These are phyloP conservation scores for Bettongia penicillata DNA, from an alignment of 2,113 vertebrate species.

Conservation along the genomic window DNA sequence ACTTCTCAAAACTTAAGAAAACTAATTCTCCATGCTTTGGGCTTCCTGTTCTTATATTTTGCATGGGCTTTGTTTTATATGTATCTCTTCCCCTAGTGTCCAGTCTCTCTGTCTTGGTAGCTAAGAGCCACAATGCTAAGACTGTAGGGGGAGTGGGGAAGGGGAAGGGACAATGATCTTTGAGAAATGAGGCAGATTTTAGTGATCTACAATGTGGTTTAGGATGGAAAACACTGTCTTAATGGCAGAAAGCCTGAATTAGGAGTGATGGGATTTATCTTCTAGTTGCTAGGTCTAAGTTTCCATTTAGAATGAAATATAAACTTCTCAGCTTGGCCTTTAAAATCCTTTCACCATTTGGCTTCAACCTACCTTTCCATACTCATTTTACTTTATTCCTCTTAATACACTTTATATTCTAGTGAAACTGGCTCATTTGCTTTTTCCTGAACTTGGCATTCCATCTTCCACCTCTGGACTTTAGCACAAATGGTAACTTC, in stretches of 20 bases:
- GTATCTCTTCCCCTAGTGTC: not conserved
- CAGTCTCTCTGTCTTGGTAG: not conserved
- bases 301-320: not conserved
- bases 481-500: not conserved
- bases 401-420: not conserved
- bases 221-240: not conserved
- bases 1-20: not conserved
- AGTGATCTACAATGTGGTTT: not conserved
- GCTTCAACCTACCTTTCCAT: not conserved
- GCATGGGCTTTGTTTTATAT: not conserved
- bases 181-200: not conserved
- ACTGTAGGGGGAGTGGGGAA: accelerated
- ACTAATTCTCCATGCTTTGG: not conserved
- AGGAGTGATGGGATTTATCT: not conserved
- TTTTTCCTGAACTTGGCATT: not conserved
- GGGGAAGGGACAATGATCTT: not conserved
- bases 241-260: not conserved
- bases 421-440: not conserved
- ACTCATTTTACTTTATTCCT: not conserved
- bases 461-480: not conserved
- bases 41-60: not conserved
- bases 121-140: not conserved
- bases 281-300: not conserved
- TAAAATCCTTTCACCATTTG: not conserved
- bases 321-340: not conserved